phyloP scores from a whole-genome alignment of 2,113 vertebrate species.

The Cricetomys ansorgei region DNA sequence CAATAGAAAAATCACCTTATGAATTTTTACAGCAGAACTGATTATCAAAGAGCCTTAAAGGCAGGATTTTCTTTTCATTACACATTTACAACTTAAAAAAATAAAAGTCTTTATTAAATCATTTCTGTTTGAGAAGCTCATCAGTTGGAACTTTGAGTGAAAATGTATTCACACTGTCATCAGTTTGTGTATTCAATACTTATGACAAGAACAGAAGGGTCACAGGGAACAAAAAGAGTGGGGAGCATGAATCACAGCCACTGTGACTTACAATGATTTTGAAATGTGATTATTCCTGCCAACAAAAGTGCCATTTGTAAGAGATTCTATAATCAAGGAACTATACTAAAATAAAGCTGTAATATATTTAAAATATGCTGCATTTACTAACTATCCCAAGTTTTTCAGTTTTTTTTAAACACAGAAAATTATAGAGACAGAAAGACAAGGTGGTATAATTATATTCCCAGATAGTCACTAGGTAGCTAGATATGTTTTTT shows the following conservation, averaged over 20 bases:
- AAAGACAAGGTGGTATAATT: neutral
- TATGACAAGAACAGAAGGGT: neutral
- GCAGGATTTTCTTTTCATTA: neutral
- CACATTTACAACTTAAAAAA: conserved; percentile 43
- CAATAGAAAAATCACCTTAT: neutral
- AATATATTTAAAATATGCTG: neutral
- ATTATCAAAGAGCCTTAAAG: neutral
- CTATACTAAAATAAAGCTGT: neutral
- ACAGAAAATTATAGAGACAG: neutral
- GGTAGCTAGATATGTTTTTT: neutral
- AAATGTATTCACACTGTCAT: neutral
- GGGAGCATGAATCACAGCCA: neutral
- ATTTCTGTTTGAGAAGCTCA: neutral
- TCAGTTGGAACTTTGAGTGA: neutral
- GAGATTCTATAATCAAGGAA: conserved; percentile 8
- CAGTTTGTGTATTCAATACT: neutral
- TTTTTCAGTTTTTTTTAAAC: neutral
- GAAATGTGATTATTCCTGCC: neutral
- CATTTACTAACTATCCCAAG: neutral
- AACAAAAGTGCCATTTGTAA: neutral
- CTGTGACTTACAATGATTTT: neutral
- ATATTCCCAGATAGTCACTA: neutral
- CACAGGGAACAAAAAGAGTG: neutral
- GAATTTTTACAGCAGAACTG: neutral
- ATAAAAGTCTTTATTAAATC: neutral